phyloP scores from a whole-genome alignment of 2,113 vertebrate species.

The Andinoacara biseriatus region DNA sequence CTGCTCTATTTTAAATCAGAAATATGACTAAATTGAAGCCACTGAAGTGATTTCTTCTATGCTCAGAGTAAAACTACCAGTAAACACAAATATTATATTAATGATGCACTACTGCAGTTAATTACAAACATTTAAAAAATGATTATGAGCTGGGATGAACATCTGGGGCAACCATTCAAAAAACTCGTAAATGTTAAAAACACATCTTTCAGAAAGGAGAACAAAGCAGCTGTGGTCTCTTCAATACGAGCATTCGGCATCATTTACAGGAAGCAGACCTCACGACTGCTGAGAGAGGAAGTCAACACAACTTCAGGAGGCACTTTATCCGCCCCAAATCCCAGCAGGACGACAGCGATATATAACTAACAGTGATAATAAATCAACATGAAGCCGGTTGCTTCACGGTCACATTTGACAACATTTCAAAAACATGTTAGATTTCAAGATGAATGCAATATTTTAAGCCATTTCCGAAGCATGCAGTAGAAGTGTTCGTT shows the following conservation, averaged over 20 bases:
- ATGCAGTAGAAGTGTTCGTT: neutral
- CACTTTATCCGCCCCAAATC: neutral
- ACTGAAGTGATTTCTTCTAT: neutral
- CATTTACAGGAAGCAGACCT: neutral
- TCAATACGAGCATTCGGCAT: conserved; percentile 1
- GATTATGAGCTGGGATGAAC: conserved; percentile 28
- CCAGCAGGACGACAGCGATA: neutral
- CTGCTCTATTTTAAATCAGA: neutral
- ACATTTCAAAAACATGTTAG: neutral
- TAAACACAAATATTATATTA: conserved; percentile 14
- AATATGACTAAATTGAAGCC: neutral
- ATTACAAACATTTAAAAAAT: conserved; percentile 50
- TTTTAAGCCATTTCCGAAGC: neutral
- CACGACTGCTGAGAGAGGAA: neutral
- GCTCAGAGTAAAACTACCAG: neutral
- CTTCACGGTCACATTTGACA: neutral
- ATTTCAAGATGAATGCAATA: neutral
- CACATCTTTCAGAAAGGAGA: conserved; percentile 28
- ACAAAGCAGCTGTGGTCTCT: conserved; percentile 30
- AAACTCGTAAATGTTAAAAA: conserved; percentile 41
- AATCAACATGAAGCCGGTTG: neutral
- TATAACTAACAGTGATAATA: neutral
- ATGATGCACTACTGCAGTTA: conserved; percentile 19
- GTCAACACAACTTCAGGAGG: neutral
- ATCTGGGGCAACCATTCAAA: conserved; percentile 43